Conservation (phyloP, 2,888 invertebrate genomes). For the Acanthosoma haemorrhoidale region DNA sequence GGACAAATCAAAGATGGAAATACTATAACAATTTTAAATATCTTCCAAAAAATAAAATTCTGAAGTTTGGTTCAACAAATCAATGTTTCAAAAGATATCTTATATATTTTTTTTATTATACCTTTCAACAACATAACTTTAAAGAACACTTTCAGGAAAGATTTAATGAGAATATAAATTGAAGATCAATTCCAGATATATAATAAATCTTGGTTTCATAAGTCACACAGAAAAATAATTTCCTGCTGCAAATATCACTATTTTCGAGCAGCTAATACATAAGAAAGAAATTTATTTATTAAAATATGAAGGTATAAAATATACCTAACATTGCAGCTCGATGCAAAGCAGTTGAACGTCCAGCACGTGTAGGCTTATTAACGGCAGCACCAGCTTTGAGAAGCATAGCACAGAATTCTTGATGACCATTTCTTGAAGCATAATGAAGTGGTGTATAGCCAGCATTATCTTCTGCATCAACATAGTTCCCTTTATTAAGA, state of each 20-base stretch:
- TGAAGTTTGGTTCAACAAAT: too few relatives aligned
- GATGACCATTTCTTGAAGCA: slow-evolving; percentile 74
- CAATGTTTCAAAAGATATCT: too few relatives aligned
- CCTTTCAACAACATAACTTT: too few relatives aligned
- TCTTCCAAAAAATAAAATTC: too few relatives aligned
- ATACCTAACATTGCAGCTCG: slow-evolving; percentile 44
- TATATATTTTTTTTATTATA: too few relatives aligned
- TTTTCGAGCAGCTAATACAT: background rate
- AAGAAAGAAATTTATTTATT: background rate
- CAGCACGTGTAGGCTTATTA: slow-evolving; percentile 68
- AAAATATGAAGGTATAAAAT: background rate
- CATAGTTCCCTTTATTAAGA: slow-evolving; percentile 54
- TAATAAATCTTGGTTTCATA: too few relatives aligned
- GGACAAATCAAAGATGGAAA: too few relatives aligned
- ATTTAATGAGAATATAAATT: too few relatives aligned
- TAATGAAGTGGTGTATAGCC: slow-evolving; percentile 88
- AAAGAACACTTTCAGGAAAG: too few relatives aligned
- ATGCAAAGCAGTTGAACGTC: slow-evolving; percentile 73
- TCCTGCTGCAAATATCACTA: background rate
- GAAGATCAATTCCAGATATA: too few relatives aligned
- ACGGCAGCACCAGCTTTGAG: slow-evolving; percentile 65
- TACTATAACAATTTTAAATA: too few relatives aligned
- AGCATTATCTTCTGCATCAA: slow-evolving; percentile 62
- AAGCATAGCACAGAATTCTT: slow-evolving; percentile 62
- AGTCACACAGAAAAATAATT: too few relatives aligned